Conservation (phyloP, 2,113 vertebrate genomes). For the Odontophorus gujanensis region DNA sequence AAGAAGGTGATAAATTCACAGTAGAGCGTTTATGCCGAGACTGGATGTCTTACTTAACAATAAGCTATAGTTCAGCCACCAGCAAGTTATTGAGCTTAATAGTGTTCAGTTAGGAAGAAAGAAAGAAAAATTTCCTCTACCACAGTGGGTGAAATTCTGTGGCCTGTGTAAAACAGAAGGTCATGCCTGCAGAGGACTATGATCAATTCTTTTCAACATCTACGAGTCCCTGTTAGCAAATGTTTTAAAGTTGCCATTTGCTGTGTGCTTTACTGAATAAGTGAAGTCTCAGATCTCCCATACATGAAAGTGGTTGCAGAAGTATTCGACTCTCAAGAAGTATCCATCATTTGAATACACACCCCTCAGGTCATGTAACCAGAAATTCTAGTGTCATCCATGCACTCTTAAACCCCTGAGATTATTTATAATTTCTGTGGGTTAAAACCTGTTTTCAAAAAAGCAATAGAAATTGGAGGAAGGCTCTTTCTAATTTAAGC, state of each 20-base stretch:
- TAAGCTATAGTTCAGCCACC: slow-evolving; percentile 15
- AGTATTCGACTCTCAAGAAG: not conserved
- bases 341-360: not conserved
- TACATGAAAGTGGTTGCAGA: not conserved
- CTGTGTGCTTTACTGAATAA: not conserved
- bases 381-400: not conserved
- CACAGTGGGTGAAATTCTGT: not conserved
- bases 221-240: not conserved
- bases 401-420: not conserved
- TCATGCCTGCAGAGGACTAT: not conserved
- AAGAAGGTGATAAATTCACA: slow-evolving; percentile 30
- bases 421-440: not conserved
- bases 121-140: slow-evolving; percentile 14
- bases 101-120: slow-evolving; percentile 17
- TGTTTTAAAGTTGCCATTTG: not conserved
- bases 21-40: not conserved
- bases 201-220: slow-evolving; percentile 4
- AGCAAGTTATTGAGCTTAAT: slow-evolving; percentile 29
- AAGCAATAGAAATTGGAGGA: not conserved
- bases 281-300: not conserved
- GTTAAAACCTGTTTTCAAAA: not conserved
- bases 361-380: not conserved
- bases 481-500: not conserved
- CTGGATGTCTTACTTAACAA: slow-evolving; percentile 4
- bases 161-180: slow-evolving; percentile 34